Percentiles rank a stretch among this genome's conserved stretches.
These are phyloP conservation scores for Aspiorhynchus laticeps DNA, from an alignment of 2,113 vertebrate species.

Conservation along the genomic window DNA sequence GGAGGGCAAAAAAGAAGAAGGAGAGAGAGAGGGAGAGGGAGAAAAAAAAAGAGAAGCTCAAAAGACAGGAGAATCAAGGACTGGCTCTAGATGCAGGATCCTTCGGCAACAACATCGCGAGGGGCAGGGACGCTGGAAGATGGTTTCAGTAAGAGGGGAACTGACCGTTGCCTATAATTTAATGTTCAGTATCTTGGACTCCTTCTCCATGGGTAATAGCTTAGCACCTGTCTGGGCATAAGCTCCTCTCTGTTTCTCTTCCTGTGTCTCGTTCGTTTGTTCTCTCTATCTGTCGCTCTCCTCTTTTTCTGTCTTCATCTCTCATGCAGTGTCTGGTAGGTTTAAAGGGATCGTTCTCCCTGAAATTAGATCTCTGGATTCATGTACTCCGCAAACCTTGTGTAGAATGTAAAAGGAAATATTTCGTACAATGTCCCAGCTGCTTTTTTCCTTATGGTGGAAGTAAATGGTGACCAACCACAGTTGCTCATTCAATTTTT, in stretches of 20 bases:
- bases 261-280: conserved; percentile 50
- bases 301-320: conserved; percentile 44
- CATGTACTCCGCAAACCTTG: not conserved
- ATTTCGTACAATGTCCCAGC: not conserved
- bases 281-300: conserved; percentile 17
- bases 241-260: conserved; percentile 50
- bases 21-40: conserved; percentile 49
- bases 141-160: conserved; percentile 87
- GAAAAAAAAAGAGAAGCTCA: conserved; percentile 55
- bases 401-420: not conserved
- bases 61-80: conserved; percentile 63
- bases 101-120: conserved; percentile 74
- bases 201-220: conserved; percentile 87
- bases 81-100: conserved; percentile 78
- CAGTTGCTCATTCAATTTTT: not conserved
- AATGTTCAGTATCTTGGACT: conserved; percentile 86
- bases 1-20: conserved; percentile 49
- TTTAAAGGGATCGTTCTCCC: conserved; percentile 22
- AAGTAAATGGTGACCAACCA: not conserved
- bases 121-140: conserved; percentile 82
- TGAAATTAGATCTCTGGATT: not conserved
- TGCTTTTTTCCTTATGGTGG: not conserved
- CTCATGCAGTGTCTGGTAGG: not conserved
- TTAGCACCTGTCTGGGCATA: conserved; percentile 77
- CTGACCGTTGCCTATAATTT: conserved; percentile 89